phyloP scores from a whole-genome alignment of 2,113 vertebrate species.

The Triplophysa dalaica region DNA sequence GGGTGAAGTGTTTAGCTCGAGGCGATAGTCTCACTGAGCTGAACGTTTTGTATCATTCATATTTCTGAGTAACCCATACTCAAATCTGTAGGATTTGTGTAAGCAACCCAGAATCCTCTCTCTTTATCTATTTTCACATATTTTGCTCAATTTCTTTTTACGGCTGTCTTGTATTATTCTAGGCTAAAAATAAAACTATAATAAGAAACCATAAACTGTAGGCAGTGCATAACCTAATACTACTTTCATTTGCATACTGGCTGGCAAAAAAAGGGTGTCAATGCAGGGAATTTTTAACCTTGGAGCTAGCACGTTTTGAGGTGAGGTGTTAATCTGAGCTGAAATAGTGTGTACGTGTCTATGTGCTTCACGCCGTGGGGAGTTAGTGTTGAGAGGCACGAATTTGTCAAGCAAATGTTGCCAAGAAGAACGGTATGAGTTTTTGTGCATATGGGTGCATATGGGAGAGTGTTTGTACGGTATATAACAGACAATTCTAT shows the following conservation, averaged over 20 bases:
- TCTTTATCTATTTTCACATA: background rate
- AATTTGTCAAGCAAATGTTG: slow-evolving; percentile 25
- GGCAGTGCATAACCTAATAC: slow-evolving; percentile 6
- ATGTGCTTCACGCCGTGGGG: background rate
- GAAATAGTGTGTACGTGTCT: slow-evolving; percentile 20
- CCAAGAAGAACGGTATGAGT: background rate
- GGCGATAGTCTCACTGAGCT: background rate
- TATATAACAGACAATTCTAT: background rate
- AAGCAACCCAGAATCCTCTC: background rate
- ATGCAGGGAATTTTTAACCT: slow-evolving; percentile 39
- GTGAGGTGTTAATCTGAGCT: slow-evolving; percentile 49
- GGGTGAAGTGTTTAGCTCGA: slow-evolving; percentile 1
- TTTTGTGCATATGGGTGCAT: background rate
- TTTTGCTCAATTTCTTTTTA: background rate
- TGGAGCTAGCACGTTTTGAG: slow-evolving; percentile 40
- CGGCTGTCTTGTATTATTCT: background rate
- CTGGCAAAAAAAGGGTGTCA: slow-evolving; percentile 44
- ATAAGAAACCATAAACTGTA: background rate
- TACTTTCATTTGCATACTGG: slow-evolving; percentile 21
- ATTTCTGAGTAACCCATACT: background rate
- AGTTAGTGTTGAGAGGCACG: slow-evolving; percentile 21
- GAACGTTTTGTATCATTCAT: background rate
- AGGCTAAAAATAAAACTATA: slow-evolving; percentile 4
- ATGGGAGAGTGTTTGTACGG: background rate
- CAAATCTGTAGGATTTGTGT: background rate